Conservation (phyloP, 2,888 invertebrate species). For the Lycocerus yunnanus region DNA sequence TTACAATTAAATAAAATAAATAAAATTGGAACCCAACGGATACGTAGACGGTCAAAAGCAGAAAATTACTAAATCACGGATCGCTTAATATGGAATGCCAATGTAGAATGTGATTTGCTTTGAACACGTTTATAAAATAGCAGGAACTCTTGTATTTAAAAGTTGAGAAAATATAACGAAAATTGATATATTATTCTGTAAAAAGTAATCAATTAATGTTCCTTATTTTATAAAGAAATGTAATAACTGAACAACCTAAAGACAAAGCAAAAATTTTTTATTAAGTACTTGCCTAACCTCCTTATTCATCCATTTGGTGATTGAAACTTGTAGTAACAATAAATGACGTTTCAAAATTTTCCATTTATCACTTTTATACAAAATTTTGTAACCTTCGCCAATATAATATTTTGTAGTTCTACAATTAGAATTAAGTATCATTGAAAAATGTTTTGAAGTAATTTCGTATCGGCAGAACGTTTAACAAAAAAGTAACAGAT, state of each 20-base stretch:
- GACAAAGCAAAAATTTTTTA: no score
- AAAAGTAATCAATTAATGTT: background rate
- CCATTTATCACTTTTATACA: no score
- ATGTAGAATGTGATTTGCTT: background rate
- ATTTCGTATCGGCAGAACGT: no score
- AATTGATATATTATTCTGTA: background rate
- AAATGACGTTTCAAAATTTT: no score
- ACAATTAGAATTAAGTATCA: no score
- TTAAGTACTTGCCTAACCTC: no score
- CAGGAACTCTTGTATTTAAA: background rate
- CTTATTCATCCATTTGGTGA: no score
- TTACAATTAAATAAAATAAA: background rate
- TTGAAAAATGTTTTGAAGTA: no score
- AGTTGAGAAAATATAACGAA: background rate
- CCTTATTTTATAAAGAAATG: background rate
- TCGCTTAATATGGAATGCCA: background rate
- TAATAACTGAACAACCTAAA: background rate
- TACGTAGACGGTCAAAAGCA: background rate
- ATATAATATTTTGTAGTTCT: no score
- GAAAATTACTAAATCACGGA: background rate
- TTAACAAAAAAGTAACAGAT: no score
- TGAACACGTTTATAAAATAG: background rate
- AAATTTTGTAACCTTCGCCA: no score
- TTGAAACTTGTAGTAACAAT: no score
- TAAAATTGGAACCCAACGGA: background rate